A percentile compares a stretch with the other conserved stretches of the same genome.
These are phyloP conservation scores for Falco columbarius DNA, from an alignment of 2,797 vertebrate species.

Conservation along the genomic window DNA sequence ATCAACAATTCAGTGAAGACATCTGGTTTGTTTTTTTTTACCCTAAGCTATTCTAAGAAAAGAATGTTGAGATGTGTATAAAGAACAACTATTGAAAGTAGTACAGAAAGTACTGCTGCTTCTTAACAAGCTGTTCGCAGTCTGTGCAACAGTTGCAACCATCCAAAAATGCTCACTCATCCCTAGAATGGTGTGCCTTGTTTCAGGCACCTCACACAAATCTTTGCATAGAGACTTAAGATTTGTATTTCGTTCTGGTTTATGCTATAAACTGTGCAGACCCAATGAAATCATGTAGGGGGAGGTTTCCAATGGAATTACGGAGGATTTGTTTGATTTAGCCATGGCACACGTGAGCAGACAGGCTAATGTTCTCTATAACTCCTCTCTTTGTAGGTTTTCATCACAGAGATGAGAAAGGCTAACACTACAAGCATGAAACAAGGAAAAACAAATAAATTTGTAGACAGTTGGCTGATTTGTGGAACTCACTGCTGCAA, in stretches of 20 bases:
- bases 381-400: neutral
- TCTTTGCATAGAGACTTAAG: neutral
- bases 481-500: neutral
- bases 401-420: neutral
- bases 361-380: neutral
- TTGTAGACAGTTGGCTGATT: neutral
- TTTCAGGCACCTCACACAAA: neutral
- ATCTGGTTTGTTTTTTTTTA: neutral
- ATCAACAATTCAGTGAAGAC: constrained; percentile 34
- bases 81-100: neutral
- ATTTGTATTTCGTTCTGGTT: neutral
- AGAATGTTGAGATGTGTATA: neutral
- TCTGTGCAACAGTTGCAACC: neutral
- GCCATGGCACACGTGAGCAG: neutral
- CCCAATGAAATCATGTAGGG: neutral
- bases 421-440: neutral
- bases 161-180: neutral
- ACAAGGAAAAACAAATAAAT: neutral
- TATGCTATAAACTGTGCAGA: neutral
- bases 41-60: neutral
- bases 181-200: neutral
- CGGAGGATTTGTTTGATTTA: neutral
- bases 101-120: neutral
- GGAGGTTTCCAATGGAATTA: neutral
- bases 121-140: neutral